Conservation (phyloP, 2,797 vertebrate genomes). For the Gobionotothen gibberifrons region DNA sequence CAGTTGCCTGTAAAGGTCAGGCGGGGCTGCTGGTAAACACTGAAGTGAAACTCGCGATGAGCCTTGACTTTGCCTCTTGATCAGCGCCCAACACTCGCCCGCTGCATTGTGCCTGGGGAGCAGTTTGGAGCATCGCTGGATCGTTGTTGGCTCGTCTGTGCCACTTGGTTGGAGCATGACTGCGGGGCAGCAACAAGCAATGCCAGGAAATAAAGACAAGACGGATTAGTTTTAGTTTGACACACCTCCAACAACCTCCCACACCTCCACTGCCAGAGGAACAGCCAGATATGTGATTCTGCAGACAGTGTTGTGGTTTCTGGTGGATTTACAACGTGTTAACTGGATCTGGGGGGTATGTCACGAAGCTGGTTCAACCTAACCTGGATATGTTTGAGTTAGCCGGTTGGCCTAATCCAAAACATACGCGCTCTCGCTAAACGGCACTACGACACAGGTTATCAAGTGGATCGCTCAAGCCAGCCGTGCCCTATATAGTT, state of each 20-base stretch:
- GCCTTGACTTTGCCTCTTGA: slow-evolving; percentile 53
- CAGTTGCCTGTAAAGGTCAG: slow-evolving; percentile 72
- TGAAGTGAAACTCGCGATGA: slow-evolving; percentile 57
- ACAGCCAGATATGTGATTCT: slow-evolving; percentile 17
- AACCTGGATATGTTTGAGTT: too few relatives aligned
- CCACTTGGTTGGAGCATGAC: slow-evolving; percentile 60
- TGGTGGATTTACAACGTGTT: slow-evolving; percentile 6
- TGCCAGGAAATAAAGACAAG: slow-evolving; percentile 69
- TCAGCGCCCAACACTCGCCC: slow-evolving; percentile 29
- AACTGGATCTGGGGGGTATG: slow-evolving; percentile 4
- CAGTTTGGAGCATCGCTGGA: slow-evolving; percentile 38
- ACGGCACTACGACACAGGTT: too few relatives aligned
- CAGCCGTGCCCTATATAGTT: too few relatives aligned
- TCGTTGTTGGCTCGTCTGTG: slow-evolving; percentile 41
- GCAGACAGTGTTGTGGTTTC: slow-evolving; percentile 6
- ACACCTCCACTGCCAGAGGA: background rate
- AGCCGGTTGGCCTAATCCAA: too few relatives aligned
- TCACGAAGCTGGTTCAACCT: too few relatives aligned
- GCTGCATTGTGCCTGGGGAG: slow-evolving; percentile 33
- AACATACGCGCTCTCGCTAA: too few relatives aligned
- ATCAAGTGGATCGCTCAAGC: too few relatives aligned
- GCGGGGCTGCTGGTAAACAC: slow-evolving; percentile 59
- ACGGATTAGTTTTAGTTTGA: slow-evolving; percentile 77
- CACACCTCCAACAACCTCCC: slow-evolving; percentile 39
- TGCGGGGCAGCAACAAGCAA: slow-evolving; percentile 44